phyloP scores from a whole-genome alignment of 2,888 invertebrate species.

The Limnephilus marmoratus region DNA sequence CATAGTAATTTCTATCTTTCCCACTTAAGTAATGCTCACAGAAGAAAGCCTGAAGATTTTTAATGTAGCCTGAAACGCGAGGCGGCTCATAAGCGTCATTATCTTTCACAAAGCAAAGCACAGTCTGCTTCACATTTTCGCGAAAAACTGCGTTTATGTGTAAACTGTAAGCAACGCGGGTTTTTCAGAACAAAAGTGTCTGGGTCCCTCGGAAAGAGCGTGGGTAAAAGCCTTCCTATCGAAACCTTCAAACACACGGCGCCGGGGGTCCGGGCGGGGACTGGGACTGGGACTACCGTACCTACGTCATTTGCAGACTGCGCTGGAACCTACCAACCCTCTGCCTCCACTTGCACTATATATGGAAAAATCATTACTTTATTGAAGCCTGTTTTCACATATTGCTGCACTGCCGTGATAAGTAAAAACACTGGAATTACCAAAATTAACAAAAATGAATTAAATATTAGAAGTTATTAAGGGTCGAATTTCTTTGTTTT shows the following conservation, averaged over 20 bases:
- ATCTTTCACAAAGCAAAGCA: background rate
- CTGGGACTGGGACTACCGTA: background rate
- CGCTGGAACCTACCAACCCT: background rate
- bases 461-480: too few relatives aligned
- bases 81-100: constrained; percentile 26
- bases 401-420: background rate
- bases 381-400: constrained; percentile 15
- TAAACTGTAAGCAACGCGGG: constrained; percentile 35
- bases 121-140: constrained; percentile 35
- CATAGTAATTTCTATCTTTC: background rate
- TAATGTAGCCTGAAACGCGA: background rate
- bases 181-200: constrained; percentile 55
- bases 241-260: constrained; percentile 45
- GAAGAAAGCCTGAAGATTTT: background rate
- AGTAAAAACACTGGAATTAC: too few relatives aligned
- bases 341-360: background rate
- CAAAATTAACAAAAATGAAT: too few relatives aligned
- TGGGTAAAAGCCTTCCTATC: constrained; percentile 46
- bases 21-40: background rate
- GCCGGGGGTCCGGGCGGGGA: background rate
- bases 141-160: constrained; percentile 35
- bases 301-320: constrained; percentile 40
- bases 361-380: constrained; percentile 41
- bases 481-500: too few relatives aligned
- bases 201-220: constrained; percentile 49